A percentile compares a stretch with the other conserved stretches of the same genome.
Conservation (phyloP, 2,113 vertebrate species). For the Garra rufa region DNA sequence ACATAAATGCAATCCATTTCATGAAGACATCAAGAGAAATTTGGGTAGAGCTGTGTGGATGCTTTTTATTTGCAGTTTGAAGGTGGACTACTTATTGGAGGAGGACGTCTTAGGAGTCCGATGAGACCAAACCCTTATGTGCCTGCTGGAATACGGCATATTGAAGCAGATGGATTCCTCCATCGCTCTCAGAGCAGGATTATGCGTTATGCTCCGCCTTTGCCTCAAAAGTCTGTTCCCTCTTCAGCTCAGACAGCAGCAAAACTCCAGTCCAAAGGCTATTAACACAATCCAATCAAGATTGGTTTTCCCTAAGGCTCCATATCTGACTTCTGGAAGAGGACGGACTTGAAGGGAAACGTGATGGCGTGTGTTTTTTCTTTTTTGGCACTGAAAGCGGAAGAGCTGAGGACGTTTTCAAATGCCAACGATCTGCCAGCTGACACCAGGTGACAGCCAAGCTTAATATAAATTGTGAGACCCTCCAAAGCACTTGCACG, state of each 20-base stretch:
- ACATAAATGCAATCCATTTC: neutral
- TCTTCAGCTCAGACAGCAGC: constrained; percentile 65
- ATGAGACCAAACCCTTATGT: constrained; percentile 32
- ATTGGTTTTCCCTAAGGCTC: constrained; percentile 62
- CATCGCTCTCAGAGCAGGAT: constrained; percentile 28
- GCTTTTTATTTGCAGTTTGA: constrained; percentile 4
- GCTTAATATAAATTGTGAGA: constrained; percentile 72
- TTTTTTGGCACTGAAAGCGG: neutral
- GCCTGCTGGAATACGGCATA: constrained; percentile 12
- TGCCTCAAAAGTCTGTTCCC: constrained; percentile 49
- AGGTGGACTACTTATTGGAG: constrained; percentile 1
- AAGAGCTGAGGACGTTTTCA: neutral
- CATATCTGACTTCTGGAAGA: constrained; percentile 53
- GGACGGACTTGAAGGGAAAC: neutral
- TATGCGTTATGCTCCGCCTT: neutral
- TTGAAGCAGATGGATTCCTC: constrained; percentile 38
- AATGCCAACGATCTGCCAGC: constrained; percentile 57
- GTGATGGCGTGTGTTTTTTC: neutral
- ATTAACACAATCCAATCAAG: constrained; percentile 78
- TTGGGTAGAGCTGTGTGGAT: neutral
- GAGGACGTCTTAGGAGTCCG: neutral
- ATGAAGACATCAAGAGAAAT: neutral
- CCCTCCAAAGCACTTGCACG: constrained; percentile 60
- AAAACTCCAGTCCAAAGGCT: constrained; percentile 74
- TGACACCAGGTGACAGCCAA: constrained; percentile 68